Evolutionary conservation across 2,113 vertebrate genomes (phyloP), one percentile per base, ranked within the genome.

Genomic region (Sorex fumeus): DNA sequence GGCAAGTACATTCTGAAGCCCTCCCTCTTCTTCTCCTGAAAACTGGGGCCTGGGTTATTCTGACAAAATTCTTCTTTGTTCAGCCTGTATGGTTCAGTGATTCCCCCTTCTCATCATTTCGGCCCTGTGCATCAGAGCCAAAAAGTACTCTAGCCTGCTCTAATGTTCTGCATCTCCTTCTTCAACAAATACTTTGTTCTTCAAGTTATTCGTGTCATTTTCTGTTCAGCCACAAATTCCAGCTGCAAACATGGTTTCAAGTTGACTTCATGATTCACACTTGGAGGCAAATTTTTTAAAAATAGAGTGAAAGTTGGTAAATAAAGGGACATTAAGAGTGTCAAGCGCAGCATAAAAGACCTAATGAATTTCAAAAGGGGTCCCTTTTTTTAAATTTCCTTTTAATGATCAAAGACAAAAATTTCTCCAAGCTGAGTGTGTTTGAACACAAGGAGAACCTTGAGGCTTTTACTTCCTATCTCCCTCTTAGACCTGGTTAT

Each of bases 61-160:
- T 40, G 18, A 40, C 18, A 25, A 86, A 88, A 92, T 84, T 93
- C 79, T 94, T 72, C 79, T 87, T 77, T 84, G 76, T 88, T 96
- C 93, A 69, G 45, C 93, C 90, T 91, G 32, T 76, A 77, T 77
- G 82, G 75, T 62, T 93, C 95, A 86, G 32, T 88, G 88, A 87
- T 53, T 87, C 83, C 84, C 45, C 90, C 60, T 75, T 92, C 62
- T 64, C 76, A 70, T 95, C 85, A 86, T 88, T 84, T 85, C 84
- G 85, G n/a, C n/a, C 88, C 83, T 85, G 78, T 71, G 92, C 88
- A 81, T 95, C 93, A 93, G 95, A 84, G 91, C 88, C 94, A 92
- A 66, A 66, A 88, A 83, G 91, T 32, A n/a, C 57, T 84, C 64
- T 34, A 10, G 67, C 62, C 66, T 64, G 27, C 32, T 21, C 8